phyloP scores from a whole-genome alignment of 1,140 invertebrate genomes.

The Diplogasteroides magnus region DNA sequence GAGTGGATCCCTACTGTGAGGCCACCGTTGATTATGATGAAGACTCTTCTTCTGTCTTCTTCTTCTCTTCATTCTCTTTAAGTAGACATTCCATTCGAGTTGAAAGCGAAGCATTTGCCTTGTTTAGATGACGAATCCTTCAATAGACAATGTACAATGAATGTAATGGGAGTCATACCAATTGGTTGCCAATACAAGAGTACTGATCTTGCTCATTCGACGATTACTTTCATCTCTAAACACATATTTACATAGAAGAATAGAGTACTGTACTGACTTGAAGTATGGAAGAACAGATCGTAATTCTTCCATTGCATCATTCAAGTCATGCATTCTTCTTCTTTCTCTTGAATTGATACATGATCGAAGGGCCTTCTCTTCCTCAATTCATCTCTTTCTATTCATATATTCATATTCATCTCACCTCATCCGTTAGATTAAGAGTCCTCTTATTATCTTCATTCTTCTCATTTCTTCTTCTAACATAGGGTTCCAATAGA shows the following conservation, averaged over 20 bases:
- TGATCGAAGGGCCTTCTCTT: conserved; percentile 19
- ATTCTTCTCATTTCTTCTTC: conserved; percentile 10
- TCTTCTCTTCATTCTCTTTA: background rate
- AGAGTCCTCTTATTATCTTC: conserved; percentile 16
- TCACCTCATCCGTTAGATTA: conserved; percentile 22
- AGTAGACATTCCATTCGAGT: background rate
- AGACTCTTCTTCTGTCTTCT: too few relatives aligned
- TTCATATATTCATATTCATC: background rate
- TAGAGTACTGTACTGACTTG: background rate
- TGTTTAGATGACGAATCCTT: background rate
- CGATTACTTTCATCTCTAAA: background rate
- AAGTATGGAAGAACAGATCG: conserved; percentile 20
- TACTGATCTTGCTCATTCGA: background rate
- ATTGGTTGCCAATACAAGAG: background rate
- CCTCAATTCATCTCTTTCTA: conserved; percentile 1
- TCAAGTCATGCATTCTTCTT: conserved; percentile 24
- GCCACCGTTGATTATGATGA: too few relatives aligned
- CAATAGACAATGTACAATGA: background rate
- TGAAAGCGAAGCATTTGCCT: background rate
- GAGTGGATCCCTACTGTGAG: too few relatives aligned
- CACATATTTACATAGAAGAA: background rate
- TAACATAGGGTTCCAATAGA: conserved; percentile 23
- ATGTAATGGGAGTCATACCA: background rate
- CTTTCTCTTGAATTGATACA: conserved; percentile 22
- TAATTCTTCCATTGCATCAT: conserved; percentile 21